A percentile compares a stretch with the other conserved stretches of the same genome.
Conservation (phyloP, 2,888 invertebrate species). For the Drosophila leonis region DNA sequence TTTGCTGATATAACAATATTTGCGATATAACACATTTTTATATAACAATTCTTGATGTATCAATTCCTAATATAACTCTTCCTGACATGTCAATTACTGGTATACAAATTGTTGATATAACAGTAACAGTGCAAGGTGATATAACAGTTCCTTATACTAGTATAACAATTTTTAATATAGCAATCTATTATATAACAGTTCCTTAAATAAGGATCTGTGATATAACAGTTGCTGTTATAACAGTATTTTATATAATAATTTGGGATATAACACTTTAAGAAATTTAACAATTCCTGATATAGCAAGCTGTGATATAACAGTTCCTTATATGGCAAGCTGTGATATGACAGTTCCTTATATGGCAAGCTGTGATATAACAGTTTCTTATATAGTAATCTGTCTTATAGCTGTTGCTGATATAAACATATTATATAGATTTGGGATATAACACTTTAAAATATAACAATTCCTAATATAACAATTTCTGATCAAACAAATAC, state of each 20-base stretch:
- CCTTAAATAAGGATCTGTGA: no score
- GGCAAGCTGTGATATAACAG: background rate
- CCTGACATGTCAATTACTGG: no score
- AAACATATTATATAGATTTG: background rate
- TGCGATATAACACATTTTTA: background rate
- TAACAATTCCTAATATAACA: background rate
- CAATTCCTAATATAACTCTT: no score
- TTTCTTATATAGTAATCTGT: background rate
- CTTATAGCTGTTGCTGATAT: background rate
- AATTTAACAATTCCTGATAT: no score
- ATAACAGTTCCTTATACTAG: no score
- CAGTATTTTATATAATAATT: background rate
- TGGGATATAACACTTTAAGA: background rate
- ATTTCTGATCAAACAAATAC: background rate
- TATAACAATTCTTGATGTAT: background rate
- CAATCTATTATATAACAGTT: no score
- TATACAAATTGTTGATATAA: no score
- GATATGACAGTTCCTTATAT: background rate
- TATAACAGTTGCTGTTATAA: no score
- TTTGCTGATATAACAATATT: background rate
- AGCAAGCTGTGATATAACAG: background rate
- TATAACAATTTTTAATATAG: no score
- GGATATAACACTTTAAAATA: background rate
- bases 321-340: background rate
- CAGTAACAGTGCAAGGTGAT: no score